Evolutionary conservation across 2,888 invertebrate genomes (phyloP).

Genomic region (Caenorhabditis japonica): DNA sequence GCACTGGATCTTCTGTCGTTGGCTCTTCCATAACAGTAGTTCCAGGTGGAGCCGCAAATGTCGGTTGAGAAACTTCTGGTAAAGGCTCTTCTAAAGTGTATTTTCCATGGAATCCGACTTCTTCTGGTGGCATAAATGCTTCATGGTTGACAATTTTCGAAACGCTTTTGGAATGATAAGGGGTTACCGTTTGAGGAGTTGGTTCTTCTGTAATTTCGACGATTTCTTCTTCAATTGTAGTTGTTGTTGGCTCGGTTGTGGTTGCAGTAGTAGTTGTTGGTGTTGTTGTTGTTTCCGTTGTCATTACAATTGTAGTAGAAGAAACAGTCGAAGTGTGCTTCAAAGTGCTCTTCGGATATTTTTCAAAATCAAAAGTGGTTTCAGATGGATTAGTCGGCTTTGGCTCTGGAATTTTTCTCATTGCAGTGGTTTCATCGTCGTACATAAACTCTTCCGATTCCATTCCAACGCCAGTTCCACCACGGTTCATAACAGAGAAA

Average conservation of each 20-base stretch:
- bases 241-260: conserved; percentile 11
- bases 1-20: not conserved
- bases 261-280: conserved; percentile 30
- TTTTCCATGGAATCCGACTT: conserved; percentile 27
- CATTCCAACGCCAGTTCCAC: conserved; percentile 37
- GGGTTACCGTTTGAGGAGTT: conserved; percentile 31
- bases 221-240: conserved; percentile 12
- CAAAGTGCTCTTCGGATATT: conserved; percentile 35
- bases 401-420: conserved; percentile 18
- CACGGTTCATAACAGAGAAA: conserved; percentile 36
- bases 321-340: conserved; percentile 19
- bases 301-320: conserved; percentile 8
- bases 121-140: conserved; percentile 30
- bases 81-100: conserved; percentile 38
- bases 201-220: conserved; percentile 12
- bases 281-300: conserved; percentile 18
- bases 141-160: conserved; percentile 27
- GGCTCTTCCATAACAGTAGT: conserved; percentile 6
- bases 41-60: conserved; percentile 30
- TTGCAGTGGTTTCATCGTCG: conserved; percentile 26
- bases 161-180: conserved; percentile 14
- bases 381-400: conserved; percentile 19
- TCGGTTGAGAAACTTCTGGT: conserved; percentile 37
- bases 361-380: conserved; percentile 36
- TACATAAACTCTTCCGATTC: conserved; percentile 27